Conservation (phyloP, 2,888 invertebrate species). For the Osmoderma eremita region DNA sequence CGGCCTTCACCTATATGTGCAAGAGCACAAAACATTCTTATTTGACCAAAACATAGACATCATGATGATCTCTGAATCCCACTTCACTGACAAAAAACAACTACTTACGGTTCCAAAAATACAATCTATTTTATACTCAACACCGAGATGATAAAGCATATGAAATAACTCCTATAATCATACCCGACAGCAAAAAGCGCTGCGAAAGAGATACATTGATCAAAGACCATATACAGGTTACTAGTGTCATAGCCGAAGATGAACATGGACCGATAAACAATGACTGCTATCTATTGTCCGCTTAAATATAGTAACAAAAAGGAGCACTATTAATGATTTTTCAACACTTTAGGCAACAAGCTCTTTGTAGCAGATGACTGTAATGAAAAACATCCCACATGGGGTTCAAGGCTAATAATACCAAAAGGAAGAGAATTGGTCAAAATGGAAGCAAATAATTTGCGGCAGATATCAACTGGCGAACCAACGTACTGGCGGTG, state of each 20-base stretch:
- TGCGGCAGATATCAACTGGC: constrained; percentile 21
- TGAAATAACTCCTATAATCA: constrained; percentile 40
- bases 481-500: too few relatives aligned
- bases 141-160: constrained; percentile 38
- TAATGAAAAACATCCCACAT: constrained; percentile 15
- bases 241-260: constrained; percentile 12
- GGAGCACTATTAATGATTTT: constrained; percentile 9
- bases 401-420: constrained; percentile 16
- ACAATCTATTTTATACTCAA: constrained; percentile 30
- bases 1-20: constrained; percentile 17
- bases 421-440: constrained; percentile 21
- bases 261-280: constrained; percentile 25
- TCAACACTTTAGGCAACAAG: constrained; percentile 18
- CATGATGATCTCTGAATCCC: constrained; percentile 25
- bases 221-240: constrained; percentile 10
- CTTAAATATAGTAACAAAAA: constrained; percentile 17
- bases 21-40: constrained; percentile 26
- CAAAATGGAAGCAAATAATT: constrained; percentile 17
- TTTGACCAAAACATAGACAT: constrained; percentile 18
- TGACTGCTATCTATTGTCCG: constrained; percentile 28
- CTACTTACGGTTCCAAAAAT: constrained; percentile 32
- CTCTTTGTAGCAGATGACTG: constrained; percentile 13
- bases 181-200: constrained; percentile 38
- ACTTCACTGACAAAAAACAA: constrained; percentile 24
- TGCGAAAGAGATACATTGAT: constrained; percentile 22